phyloP scores from a whole-genome alignment of 2,888 invertebrate genomes.

The Hofmannophila pseudospretella region DNA sequence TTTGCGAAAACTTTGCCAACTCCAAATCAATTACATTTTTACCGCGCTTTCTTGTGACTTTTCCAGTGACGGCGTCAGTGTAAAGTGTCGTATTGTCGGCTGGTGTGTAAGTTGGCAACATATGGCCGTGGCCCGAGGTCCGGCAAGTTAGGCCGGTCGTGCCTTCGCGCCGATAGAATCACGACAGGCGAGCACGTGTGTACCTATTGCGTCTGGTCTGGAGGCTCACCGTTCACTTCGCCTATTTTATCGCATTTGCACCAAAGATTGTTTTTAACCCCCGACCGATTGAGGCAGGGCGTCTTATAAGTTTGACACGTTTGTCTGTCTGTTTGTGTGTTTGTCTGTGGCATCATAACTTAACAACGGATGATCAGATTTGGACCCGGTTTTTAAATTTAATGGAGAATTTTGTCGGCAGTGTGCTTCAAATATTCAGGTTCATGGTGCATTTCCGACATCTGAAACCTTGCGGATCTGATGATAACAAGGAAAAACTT shows the following conservation, averaged over 20 bases:
- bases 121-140: conserved; percentile 66
- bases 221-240: conserved; percentile 72
- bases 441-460: no score
- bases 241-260: conserved; percentile 59
- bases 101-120: conserved; percentile 57
- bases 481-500: no score
- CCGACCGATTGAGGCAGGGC: no score
- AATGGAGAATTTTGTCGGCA: no score
- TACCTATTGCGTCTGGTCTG: conserved; percentile 52
- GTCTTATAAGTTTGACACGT: no score
- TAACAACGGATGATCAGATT: no score
- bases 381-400: no score
- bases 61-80: conserved; percentile 33
- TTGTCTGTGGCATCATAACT: no score
- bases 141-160: conserved; percentile 44
- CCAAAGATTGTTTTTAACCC: conserved; percentile 39
- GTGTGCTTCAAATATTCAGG: no score
- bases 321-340: no score
- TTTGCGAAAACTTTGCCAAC: conserved; percentile 26
- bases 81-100: conserved; percentile 53
- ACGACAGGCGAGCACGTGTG: conserved; percentile 62
- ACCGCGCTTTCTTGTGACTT: not conserved
- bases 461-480: no score
- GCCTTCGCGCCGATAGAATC: conserved; percentile 55
- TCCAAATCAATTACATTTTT: not conserved